Conservation (phyloP, 2,113 vertebrate species). For the Entosphenus tridentatus region DNA sequence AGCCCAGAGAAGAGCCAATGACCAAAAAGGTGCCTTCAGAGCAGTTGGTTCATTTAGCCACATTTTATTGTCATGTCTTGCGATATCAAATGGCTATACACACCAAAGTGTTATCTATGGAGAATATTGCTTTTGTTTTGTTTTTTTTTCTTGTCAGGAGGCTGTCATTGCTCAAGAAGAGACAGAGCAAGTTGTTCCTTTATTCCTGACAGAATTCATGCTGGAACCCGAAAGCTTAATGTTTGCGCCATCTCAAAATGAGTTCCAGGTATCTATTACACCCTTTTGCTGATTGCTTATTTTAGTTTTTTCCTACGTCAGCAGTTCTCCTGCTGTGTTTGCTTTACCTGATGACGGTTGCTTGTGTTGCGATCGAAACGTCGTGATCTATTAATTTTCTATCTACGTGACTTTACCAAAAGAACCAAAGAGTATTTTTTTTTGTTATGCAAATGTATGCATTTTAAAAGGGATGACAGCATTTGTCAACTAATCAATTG, state of each 20-base stretch:
- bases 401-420: background rate
- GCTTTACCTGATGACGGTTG: background rate
- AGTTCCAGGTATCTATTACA: slow-evolving; percentile 32
- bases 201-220: slow-evolving; percentile 40
- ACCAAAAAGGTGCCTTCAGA: background rate
- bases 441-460: background rate
- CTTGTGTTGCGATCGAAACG: too few species aligned
- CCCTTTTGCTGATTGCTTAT: background rate
- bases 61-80: background rate
- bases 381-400: background rate
- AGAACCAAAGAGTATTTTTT: background rate
- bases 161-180: slow-evolving; percentile 12
- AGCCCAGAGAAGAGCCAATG: slow-evolving; percentile 6
- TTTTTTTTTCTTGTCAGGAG: slow-evolving; percentile 10
- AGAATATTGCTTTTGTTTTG: background rate
- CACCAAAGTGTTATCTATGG: background rate
- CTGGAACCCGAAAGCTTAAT: slow-evolving; percentile 28
- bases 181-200: slow-evolving; percentile 19
- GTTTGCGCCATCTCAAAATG: slow-evolving; percentile 33
- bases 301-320: background rate
- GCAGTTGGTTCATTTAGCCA: background rate
- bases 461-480: background rate
- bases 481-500: background rate
- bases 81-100: background rate
- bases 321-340: background rate